Evolutionary conservation across 2,888 invertebrate species (phyloP), one percentile per base, ranked within the genome.

Genomic region (Stenichneumon culpator): DNA sequence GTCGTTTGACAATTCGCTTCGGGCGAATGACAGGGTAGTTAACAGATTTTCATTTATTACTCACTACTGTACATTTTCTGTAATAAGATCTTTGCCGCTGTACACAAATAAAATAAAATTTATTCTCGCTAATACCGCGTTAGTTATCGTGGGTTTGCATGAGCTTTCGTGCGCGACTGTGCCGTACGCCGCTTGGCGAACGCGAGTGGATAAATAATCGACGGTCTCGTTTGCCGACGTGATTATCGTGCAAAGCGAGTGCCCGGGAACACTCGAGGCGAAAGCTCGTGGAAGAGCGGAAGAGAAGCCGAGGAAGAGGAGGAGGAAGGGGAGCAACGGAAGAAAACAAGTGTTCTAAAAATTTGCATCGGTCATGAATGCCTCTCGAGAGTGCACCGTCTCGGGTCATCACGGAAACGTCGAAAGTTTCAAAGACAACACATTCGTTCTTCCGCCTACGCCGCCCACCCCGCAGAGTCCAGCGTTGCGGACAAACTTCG

Each of bases 391-490:
- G 80, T 79, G 52, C 28, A 28, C 22, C 22, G 32, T 52, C 19
- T 72, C 79, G 69, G 67, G 22, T 78, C 28, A 69, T 47, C 36
- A 39, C n/a, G 52, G 32, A 39, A 25, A 67, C n/a, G 50, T 52
- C 50, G 78, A 75, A 7, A 83, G 19, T 52, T 82, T 70, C 52
- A 44, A 73, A 25, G 19, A 87, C 36, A 87, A 89, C n/a, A 50
- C 79, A 63, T 89, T 91, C 25, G 88, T 88, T 50, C 83, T 88
- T 22, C 88, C 90, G 63, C 87, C 89, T 14, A 90, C 87, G 1
- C 87, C 89, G 1, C 83, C 88, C 16, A 89, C 88, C 1, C 84
- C 89, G 2, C 86, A 81, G 54, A 86, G 79, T 47, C 79, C 83
- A 2, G 25, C 11, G 1, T 60, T 78, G 25, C 82, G 16, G 28